Evolutionary conservation across 2,888 invertebrate species (phyloP).

Genomic region (Drosophila cracens): DNA sequence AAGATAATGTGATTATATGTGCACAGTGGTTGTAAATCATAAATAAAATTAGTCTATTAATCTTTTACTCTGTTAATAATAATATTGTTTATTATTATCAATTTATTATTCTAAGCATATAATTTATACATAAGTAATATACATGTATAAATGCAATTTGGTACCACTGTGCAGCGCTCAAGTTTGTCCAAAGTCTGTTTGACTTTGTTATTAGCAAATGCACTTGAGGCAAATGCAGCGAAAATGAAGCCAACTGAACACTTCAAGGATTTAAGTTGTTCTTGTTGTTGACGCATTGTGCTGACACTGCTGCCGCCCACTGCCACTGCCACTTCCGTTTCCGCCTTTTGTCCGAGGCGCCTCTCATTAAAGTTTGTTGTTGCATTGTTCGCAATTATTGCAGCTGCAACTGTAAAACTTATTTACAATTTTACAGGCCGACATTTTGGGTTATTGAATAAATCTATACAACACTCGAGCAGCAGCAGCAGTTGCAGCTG

Average conservation of each 20-base stretch:
- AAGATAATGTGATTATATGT: background rate
- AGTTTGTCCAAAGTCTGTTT: conserved; percentile 52
- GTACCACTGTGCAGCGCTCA: conserved; percentile 40
- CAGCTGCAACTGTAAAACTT: conserved; percentile 47
- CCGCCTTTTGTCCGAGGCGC: conserved; percentile 17
- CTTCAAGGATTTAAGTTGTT: conserved; percentile 66
- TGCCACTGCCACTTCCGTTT: conserved; percentile 42
- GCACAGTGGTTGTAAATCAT: background rate
- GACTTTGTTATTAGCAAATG: conserved; percentile 76
- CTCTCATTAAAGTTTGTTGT: conserved; percentile 65
- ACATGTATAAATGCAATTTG: background rate
- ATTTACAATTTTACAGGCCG: conserved; percentile 72
- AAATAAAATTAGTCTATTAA: too few relatives aligned
- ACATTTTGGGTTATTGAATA: conserved; percentile 69
- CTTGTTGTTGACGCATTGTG: conserved; percentile 33
- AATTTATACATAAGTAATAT: background rate
- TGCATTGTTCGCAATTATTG: conserved; percentile 50
- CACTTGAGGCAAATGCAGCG: conserved; percentile 51
- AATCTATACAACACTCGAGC: conserved; percentile 59
- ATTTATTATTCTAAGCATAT: background rate
- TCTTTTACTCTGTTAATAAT: background rate
- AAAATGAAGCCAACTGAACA: conserved; percentile 51
- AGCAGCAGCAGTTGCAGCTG: conserved; percentile 21
- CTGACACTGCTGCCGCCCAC: conserved; percentile 19
- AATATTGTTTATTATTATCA: background rate